Evolutionary conservation across 2,888 invertebrate species (phyloP), one percentile per base, ranked within the genome.

Genomic region (Eupithecia tripunctaria): DNA sequence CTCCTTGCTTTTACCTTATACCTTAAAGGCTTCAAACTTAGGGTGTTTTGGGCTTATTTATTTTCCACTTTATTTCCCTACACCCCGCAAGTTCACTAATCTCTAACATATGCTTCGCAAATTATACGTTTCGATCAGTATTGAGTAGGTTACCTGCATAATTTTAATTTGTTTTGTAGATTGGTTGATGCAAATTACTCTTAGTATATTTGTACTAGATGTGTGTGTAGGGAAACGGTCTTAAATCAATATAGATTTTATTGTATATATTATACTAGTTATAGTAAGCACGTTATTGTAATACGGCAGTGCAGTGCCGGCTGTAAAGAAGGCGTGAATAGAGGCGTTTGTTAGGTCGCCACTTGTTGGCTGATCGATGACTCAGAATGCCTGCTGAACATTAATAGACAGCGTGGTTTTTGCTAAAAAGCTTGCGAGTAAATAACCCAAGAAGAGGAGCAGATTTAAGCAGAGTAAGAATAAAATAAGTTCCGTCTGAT

Each of bases 221-320:
- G 75, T 74, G 70, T 74, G 78, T 78, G 74, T 82, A 81, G 84
- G 84, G 88, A 89, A 89, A 87, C 89, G 90, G 87, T 90, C 88
- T 82, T 82, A 78, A 82, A 79, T 80, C 80, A 78, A 80, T 85
- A 85, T 90, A 90, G 89, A 86, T 84, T 82, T 82, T 89, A 84
- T 82, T 92, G 91, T 93, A 91, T 85, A 91, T 70, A 72, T 65
- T 71, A 83, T 85, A 87, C 82, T 85, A 84, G 86, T 83, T 82
- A 84, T 83, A 71, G 68, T 87, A 82, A 80, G 84, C 87, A 86
- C 83, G 82, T 85, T 79, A 81, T 87, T 84, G 84, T 85, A 87
- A 25, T 25, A 25, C 56, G 56, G 56, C 14, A 56, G 25, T 14
- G 8, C 47, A 10, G 25, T n/a, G 14, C 81, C 81, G 36, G 85